These are phyloP conservation scores for Conus canariensis DNA, from an alignment of 2,888 invertebrate species.

Conservation along the genomic window DNA sequence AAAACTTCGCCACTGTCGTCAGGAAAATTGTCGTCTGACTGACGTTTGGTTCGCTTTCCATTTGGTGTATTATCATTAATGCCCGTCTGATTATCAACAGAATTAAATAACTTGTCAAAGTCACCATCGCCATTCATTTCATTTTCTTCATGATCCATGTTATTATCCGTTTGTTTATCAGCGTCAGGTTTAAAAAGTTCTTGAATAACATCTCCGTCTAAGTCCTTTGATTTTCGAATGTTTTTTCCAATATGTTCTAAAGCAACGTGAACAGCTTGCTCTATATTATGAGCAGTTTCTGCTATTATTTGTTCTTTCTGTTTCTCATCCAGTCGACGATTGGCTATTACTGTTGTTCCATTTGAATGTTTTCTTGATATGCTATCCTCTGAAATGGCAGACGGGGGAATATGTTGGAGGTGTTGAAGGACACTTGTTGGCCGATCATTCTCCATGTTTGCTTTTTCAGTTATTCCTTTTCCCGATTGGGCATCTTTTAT, in stretches of 20 bases:
- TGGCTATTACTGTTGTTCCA: background rate
- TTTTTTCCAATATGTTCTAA: background rate
- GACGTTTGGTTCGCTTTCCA: background rate
- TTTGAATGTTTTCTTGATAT: background rate
- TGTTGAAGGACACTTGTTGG: background rate
- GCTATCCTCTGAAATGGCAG: background rate
- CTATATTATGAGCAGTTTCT: background rate
- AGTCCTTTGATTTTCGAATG: background rate
- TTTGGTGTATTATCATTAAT: background rate
- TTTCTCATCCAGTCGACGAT: background rate
- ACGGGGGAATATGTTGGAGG: background rate
- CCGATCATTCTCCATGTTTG: background rate
- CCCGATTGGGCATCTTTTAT: background rate
- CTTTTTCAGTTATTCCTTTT: background rate
- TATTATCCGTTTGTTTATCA: background rate
- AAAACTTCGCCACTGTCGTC: background rate
- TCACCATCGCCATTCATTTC: background rate
- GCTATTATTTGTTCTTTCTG: constrained; percentile 10
- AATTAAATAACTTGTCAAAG: background rate
- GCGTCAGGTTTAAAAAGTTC: background rate
- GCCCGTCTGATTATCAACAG: background rate
- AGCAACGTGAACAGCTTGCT: background rate
- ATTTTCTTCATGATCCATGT: background rate
- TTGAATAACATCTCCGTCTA: background rate
- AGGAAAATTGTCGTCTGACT: background rate